Conservation (phyloP, 2,113 vertebrate genomes). For the Pachyramphus minor region DNA sequence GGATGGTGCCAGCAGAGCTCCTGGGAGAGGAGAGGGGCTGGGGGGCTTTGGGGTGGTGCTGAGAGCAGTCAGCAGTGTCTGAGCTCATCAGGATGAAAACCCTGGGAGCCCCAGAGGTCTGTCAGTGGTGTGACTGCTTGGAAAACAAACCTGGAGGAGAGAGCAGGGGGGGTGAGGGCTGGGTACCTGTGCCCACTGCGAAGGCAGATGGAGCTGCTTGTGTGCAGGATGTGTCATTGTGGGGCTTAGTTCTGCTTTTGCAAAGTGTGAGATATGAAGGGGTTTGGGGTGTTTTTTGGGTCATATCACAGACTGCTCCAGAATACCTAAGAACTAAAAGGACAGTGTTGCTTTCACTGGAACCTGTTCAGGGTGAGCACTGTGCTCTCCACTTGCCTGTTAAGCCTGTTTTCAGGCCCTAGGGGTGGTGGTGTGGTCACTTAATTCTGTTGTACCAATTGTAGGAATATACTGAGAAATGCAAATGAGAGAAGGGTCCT, state of each 20-base stretch:
- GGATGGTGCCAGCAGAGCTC: not conserved
- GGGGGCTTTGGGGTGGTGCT: not conserved
- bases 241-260: not conserved
- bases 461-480: not conserved
- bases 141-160: fast-evolving
- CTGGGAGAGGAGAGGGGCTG: not conserved
- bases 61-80: not conserved
- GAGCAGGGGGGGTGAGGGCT: fast-evolving
- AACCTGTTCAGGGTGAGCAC: not conserved
- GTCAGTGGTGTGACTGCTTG: not conserved
- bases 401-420: fast-evolving
- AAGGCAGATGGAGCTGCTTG: fast-evolving
- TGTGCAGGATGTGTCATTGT: fast-evolving
- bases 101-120: not conserved
- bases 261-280: fast-evolving
- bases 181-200: fast-evolving
- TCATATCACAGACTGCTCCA: not conserved
- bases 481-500: not conserved
- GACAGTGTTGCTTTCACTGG: fast-evolving
- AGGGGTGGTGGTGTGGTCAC: not conserved
- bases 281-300: too few species aligned
- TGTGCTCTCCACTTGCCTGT: not conserved
- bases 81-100: not conserved
- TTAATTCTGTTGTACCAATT: fast-evolving
- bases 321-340: fast-evolving